Evolutionary conservation across 1,140 invertebrate species (phyloP).

Genomic region (Penaeus chinensis): DNA sequence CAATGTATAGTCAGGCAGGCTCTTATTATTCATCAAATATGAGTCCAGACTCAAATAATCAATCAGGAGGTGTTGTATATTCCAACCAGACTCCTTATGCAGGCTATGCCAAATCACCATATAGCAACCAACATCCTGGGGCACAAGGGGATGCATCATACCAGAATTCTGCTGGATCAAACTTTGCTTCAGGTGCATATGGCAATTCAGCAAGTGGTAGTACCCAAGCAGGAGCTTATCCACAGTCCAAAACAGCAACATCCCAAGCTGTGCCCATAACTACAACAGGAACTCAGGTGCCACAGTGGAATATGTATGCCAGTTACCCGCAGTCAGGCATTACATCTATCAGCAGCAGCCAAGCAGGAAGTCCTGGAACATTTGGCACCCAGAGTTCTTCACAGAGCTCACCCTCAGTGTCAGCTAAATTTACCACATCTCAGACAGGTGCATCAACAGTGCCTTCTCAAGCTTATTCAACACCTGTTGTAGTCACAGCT

Average conservation of each 20-base stretch:
- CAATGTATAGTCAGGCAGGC: constrained; percentile 40
- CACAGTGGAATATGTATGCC: constrained; percentile 43
- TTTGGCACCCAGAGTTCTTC: background rate
- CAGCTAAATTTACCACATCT: background rate
- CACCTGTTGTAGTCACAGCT: background rate
- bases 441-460: background rate
- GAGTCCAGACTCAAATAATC: background rate
- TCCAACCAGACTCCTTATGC: constrained; percentile 29
- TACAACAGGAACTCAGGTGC: background rate
- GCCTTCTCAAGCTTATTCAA: background rate
- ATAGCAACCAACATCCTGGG: background rate
- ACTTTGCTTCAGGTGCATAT: too few species aligned
- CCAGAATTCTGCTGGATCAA: too few species aligned
- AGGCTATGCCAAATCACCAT: background rate
- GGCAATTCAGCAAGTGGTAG: too few species aligned
- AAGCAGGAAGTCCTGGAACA: constrained; percentile 16
- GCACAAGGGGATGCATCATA: constrained; percentile 17
- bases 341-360: constrained; percentile 33
- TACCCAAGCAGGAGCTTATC: too few species aligned
- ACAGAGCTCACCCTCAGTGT: background rate
- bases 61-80: constrained; percentile 38
- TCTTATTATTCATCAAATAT: constrained; percentile 31
- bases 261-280: background rate
- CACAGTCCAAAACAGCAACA: too few species aligned
- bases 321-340: constrained; percentile 45